Evolutionary conservation across 2,113 vertebrate genomes (phyloP).

Genomic region (Cebidichthys violaceus): DNA sequence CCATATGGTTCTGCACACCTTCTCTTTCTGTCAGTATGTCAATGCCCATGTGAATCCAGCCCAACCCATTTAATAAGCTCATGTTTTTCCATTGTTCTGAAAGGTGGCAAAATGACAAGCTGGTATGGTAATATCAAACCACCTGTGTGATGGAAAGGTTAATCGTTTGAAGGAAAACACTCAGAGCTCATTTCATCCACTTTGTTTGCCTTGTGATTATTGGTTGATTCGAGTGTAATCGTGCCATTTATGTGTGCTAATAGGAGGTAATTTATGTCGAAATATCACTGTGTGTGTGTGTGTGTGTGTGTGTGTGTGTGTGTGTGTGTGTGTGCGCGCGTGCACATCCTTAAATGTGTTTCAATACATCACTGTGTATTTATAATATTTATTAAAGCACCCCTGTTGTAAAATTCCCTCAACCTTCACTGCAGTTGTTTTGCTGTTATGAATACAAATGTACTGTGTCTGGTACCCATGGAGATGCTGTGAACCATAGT

Average conservation of each 20-base stretch:
- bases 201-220: constrained; percentile 21
- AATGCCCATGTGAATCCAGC: constrained; percentile 28
- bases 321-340: constrained; percentile 4
- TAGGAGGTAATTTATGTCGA: neutral
- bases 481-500: constrained; percentile 26
- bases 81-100: constrained; percentile 38
- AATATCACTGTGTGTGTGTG: constrained; percentile 1
- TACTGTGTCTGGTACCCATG: neutral
- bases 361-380: constrained; percentile 7
- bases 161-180: constrained; percentile 25
- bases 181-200: constrained; percentile 29
- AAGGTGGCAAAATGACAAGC: constrained; percentile 27
- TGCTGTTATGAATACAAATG: constrained; percentile 51
- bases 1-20: constrained; percentile 46
- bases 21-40: constrained; percentile 30
- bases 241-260: neutral
- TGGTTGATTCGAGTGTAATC: neutral
- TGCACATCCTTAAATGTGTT: neutral
- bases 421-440: constrained; percentile 18
- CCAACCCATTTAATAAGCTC: constrained; percentile 33
- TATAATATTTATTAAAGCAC: neutral
- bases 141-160: constrained; percentile 42
- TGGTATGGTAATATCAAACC: constrained; percentile 18
- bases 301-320: neutral
- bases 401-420: constrained; percentile 19